Evolutionary conservation across 1,140 invertebrate genomes (phyloP).

Genomic region (Globodera rostochiensis): DNA sequence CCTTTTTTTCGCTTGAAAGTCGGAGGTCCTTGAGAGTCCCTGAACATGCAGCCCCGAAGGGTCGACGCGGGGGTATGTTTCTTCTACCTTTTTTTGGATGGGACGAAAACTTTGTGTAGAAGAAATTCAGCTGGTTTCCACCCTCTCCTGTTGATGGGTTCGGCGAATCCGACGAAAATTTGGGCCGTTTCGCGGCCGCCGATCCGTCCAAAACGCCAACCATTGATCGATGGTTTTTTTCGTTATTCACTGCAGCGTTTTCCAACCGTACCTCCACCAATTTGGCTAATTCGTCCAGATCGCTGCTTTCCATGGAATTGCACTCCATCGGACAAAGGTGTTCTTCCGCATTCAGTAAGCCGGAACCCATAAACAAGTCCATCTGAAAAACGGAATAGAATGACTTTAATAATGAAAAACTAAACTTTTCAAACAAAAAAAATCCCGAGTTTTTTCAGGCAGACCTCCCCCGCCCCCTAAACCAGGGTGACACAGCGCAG

Average conservation of each 20-base stretch:
- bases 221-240: not conserved
- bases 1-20: not conserved
- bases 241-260: not conserved
- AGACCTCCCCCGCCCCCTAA: too few species aligned
- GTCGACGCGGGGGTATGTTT: too few species aligned
- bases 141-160: not conserved
- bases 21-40: too few species aligned
- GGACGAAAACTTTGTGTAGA: not conserved
- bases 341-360: slow-evolving; percentile 13
- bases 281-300: slow-evolving; percentile 15
- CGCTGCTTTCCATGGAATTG: slow-evolving; percentile 5
- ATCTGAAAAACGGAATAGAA: slow-evolving; percentile 2
- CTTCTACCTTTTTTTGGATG: not conserved
- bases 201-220: not conserved
- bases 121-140: slow-evolving; percentile 3
- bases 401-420: not conserved
- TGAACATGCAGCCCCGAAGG: too few species aligned
- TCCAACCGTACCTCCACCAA: slow-evolving; percentile 20
- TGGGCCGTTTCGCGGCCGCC: not conserved
- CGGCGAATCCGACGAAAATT: not conserved
- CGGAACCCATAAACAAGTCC: slow-evolving; percentile 5
- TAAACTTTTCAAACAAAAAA: not conserved
- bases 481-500: too few species aligned
- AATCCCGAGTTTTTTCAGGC: not conserved
- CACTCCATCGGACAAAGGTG: slow-evolving; percentile 13